Evolutionary conservation across 2,113 vertebrate genomes (phyloP), one percentile per base, ranked within the genome.

Genomic region (Cyprinus carpio): DNA sequence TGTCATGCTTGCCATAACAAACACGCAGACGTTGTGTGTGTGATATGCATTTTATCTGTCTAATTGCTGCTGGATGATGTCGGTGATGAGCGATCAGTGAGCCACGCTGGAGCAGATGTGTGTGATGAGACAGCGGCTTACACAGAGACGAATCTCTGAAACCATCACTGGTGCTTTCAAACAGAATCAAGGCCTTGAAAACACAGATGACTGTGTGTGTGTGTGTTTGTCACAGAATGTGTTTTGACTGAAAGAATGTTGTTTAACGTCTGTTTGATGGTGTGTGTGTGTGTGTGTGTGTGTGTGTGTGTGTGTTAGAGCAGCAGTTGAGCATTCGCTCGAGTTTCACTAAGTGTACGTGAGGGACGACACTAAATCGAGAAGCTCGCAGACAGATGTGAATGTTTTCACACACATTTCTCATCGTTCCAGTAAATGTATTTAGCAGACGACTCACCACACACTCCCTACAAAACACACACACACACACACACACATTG

Each of bases 361-460:
- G 11, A 72, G 37, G 6, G 11, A 25, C 5, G n/a, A 37, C 13
- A 37, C 54, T 64, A 43, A 64, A 65, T 81, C 4, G 37, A 71
- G 76, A 83, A 0, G 1, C 31, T 86, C 65, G 51, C 87, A 85
- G 62, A 54, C 51, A 75, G 81, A 87, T 87, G 90, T 76, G 85
- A 89, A 90, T 85, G 87, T 86, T 90, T 56, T 58, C 72, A 75
- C 88, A 56, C 81, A 65, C 82, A 85, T 90, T 89, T 90, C 20
- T 87, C 82, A 83, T 72, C 79, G 83, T 92, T 91, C 92, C 92
- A 88, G 90, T 90, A 92, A 92, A 90, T 86, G 82, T 75, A 86
- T 85, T 85, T 86, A 81, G 20, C 75, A 74, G 3, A n/a, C 40
- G n/a, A 75, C 23, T 27, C 54, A 80, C 81, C 56, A 31, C n/a